Evolutionary conservation across 2,888 invertebrate species (phyloP).

Genomic region (Synanthedon formicaeformis): DNA sequence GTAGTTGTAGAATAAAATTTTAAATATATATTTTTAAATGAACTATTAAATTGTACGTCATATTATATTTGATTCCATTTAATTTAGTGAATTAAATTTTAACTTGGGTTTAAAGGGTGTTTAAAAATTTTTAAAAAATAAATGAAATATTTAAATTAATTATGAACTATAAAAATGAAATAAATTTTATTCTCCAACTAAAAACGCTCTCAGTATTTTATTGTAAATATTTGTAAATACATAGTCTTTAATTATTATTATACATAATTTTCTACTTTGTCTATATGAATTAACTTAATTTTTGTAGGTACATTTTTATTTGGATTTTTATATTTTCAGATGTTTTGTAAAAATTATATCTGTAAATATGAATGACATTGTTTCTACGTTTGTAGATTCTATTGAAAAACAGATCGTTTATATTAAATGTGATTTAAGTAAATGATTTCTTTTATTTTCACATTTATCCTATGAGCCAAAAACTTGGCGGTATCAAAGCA

Average conservation of each 20-base stretch:
- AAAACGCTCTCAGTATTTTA: slow-evolving; percentile 16
- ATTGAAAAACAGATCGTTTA: slow-evolving; percentile 57
- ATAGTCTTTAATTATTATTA: background rate
- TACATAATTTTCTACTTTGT: background rate
- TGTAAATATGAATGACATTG: slow-evolving; percentile 47
- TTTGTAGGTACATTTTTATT: slow-evolving; percentile 31
- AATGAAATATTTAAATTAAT: too few relatives aligned
- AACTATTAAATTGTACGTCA: too few relatives aligned
- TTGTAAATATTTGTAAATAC: slow-evolving; percentile 19
- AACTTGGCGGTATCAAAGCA: too few relatives aligned
- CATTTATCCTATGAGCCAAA: too few relatives aligned
- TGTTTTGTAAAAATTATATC: slow-evolving; percentile 38
- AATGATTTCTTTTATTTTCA: background rate
- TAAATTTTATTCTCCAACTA: too few relatives aligned
- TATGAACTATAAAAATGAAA: too few relatives aligned
- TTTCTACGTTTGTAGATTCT: slow-evolving; percentile 49
- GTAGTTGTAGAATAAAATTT: too few relatives aligned
- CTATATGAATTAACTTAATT: slow-evolving; percentile 3
- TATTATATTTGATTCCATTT: too few relatives aligned
- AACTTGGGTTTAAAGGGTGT: too few relatives aligned
- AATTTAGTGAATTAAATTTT: too few relatives aligned
- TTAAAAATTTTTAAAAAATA: too few relatives aligned
- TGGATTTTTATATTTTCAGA: slow-evolving; percentile 18
- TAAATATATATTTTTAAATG: too few relatives aligned
- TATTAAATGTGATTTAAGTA: background rate